Base-by-base conservation (phyloP, 2,797 vertebrate genomes). In the Melanotaenia trifasciata region DNA sequence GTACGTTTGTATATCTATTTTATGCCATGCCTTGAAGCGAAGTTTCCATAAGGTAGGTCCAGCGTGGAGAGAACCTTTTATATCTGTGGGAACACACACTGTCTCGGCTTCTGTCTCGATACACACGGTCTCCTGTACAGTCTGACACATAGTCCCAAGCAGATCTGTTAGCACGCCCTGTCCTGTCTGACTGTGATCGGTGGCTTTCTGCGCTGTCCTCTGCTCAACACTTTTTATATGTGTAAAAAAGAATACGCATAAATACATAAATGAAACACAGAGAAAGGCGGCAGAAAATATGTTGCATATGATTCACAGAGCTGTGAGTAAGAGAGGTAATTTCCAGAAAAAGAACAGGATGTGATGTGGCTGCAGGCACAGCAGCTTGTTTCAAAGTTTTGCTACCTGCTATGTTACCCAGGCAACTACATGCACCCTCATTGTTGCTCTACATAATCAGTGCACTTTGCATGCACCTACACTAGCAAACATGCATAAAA, bases 21-120 rank as follows among this genome's bases (percentile, higher is more conserved):
- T 90, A 89, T 89, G 90, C 89, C 79, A 88, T 91, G 89, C 94
- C 86, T 87, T 95, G 93, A 95, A 96, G 94, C 94, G 93, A 94
- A 91, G 92, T 94, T 95, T 91, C 87, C 87, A 90, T 86, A 95
- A 96, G 94, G 94, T 96, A 96, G 94, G 95, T 95, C 62, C 58
- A 68, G 79, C n/a, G 63, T 78, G 79, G 67, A 80, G 85, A 79
- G 87, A 85, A 85, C 53, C 62, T 77, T 85, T 88, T 78, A 74
- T 84, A 81, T 92, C 75, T 93, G 90, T 89, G 86, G 89, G 89
- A 89, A 87, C 79, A 78, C 86, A 84, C 82, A 85, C 81, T 90
- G 86, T 92, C 79, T 81, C 61, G 57, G 86, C 80, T 76, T 78
- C 75, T 90, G 83, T 90, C 73, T 71, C 56, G 5, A 76, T 63